Percentiles rank a stretch among this genome's conserved stretches.
phyloP scores from a whole-genome alignment of 1,140 invertebrate species.

The Cryptotermes secundus region DNA sequence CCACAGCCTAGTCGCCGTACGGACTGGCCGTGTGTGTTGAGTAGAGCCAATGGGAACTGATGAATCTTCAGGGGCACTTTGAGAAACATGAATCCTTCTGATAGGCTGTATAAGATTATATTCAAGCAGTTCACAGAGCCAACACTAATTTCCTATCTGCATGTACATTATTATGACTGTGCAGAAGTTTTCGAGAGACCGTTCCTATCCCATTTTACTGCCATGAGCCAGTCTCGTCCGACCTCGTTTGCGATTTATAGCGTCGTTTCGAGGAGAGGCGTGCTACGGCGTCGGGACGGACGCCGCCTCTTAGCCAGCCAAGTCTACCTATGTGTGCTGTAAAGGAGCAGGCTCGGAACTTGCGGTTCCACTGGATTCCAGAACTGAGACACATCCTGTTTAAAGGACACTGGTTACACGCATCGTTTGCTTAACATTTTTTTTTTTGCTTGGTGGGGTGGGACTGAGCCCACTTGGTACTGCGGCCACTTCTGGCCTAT shows the following conservation, averaged over 20 bases:
- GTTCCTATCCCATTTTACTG: neutral
- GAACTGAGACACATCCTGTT: no score
- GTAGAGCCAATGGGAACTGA: no score
- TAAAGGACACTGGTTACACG: no score
- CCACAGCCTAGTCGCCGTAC: no score
- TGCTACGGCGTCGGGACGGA: neutral
- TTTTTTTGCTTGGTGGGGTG: no score
- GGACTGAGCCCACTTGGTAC: no score
- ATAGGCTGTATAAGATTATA: neutral
- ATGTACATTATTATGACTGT: neutral
- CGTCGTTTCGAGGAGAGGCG: neutral
- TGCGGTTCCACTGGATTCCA: no score
- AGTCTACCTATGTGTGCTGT: no score
- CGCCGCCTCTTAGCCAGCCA: neutral
- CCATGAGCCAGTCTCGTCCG: neutral
- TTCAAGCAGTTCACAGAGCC: neutral
- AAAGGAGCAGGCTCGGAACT: no score
- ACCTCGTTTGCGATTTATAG: slow-evolving; percentile 19
- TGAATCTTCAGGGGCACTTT: neutral
- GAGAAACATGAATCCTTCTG: neutral
- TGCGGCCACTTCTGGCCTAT: no score
- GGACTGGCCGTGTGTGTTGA: no score
- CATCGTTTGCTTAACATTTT: no score
- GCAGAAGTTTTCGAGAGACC: neutral
- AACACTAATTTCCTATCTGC: slow-evolving; percentile 10